Percentiles rank a stretch among this genome's conserved stretches.
These are phyloP conservation scores for Pterostichus madidus DNA, from an alignment of 2,888 invertebrate genomes.

Conservation along the genomic window DNA sequence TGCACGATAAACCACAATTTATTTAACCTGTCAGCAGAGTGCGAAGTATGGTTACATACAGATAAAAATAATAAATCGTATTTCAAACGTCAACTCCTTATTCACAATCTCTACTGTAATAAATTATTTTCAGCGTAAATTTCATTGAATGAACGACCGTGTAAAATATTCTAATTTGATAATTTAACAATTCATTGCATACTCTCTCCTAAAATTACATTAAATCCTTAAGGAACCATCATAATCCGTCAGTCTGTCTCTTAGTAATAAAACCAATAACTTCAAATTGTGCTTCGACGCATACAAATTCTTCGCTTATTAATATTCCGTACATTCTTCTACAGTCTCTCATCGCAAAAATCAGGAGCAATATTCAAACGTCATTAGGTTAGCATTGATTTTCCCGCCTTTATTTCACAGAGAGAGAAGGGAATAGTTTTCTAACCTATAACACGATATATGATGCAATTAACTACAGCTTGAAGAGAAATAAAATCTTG, in stretches of 20 bases:
- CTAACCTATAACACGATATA: background rate
- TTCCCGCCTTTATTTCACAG: conserved; percentile 2
- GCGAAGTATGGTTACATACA: too few relatives aligned
- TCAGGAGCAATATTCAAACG: conserved; percentile 34
- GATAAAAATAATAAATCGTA: too few relatives aligned
- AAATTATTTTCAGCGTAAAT: too few relatives aligned
- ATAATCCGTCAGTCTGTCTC: conserved; percentile 1
- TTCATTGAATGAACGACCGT: background rate
- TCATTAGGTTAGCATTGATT: conserved; percentile 44
- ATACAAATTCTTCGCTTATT: conserved; percentile 20
- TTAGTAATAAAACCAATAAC: conserved; percentile 36
- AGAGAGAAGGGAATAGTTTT: background rate
- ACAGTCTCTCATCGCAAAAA: conserved; percentile 11
- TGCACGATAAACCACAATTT: too few relatives aligned
- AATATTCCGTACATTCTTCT: conserved; percentile 43
- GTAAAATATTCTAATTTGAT: conserved; percentile 34
- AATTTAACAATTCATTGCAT: conserved; percentile 2
- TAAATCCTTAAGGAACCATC: conserved; percentile 22
- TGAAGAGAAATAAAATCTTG: background rate
- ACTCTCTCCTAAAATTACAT: background rate
- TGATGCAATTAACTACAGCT: too few relatives aligned
- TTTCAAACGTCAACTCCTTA: too few relatives aligned
- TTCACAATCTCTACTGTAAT: too few relatives aligned
- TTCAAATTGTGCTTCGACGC: background rate
- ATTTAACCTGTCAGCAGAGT: too few relatives aligned